These are phyloP conservation scores for Leiothrix lutea DNA, from an alignment of 2,113 vertebrate species.

Conservation along the genomic window DNA sequence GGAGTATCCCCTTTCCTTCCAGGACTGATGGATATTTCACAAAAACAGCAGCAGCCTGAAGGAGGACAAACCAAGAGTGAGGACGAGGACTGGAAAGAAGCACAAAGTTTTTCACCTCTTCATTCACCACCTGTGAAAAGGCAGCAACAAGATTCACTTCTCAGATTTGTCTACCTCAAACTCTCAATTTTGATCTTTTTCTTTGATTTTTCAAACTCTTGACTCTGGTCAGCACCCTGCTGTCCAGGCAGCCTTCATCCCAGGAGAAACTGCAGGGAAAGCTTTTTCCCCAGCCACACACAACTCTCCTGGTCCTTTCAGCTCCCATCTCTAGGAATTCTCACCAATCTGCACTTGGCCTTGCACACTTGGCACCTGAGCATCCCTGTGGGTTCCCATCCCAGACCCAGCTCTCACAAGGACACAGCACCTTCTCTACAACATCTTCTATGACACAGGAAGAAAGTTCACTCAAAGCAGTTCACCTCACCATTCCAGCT, in stretches of 20 bases:
- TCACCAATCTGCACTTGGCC: neutral
- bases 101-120: neutral
- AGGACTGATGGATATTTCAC: neutral
- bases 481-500: neutral
- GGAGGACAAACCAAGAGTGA: neutral
- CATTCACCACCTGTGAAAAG: neutral
- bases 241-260: neutral
- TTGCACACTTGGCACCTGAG: neutral
- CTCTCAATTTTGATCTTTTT: neutral
- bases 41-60: neutral
- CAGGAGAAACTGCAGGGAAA: neutral
- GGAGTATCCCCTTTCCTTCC: neutral
- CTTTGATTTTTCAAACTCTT: neutral
- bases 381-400: neutral
- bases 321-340: neutral
- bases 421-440: neutral
- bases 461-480: neutral
- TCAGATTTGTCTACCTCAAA: neutral
- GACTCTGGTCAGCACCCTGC: neutral
- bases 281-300: rapidly evolving
- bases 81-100: neutral
- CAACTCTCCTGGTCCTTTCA: neutral
- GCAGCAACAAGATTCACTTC: neutral
- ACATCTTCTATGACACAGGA: neutral
- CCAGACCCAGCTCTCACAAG: neutral